Conservation (phyloP, 2,113 vertebrate genomes). For the Dromiciops gliroides region DNA sequence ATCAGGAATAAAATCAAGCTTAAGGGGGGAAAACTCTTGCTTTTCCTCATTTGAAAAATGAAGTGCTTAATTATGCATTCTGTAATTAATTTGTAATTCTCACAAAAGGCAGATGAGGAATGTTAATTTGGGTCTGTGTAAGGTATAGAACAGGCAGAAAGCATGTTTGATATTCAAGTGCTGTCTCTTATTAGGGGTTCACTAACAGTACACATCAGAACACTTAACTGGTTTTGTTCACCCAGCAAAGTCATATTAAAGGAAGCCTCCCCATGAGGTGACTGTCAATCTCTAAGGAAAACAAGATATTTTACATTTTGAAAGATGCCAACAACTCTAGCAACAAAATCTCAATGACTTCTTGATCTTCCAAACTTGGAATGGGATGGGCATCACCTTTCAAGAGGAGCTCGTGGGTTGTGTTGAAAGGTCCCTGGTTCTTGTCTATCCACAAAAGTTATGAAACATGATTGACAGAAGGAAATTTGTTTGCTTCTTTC, state of each 20-base stretch:
- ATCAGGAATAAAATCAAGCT: constrained; percentile 55
- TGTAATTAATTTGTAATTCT: constrained; percentile 73
- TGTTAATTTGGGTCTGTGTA: constrained; percentile 35
- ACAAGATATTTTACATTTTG: constrained; percentile 41
- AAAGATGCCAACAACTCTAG: constrained; percentile 24
- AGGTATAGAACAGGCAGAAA: not conserved
- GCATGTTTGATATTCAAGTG: constrained; percentile 30
- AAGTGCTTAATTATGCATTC: constrained; percentile 74
- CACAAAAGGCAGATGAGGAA: constrained; percentile 41
- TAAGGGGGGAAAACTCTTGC: constrained; percentile 30
- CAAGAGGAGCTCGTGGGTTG: not conserved
- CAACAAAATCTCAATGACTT: not conserved
- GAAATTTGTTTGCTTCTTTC: constrained; percentile 7
- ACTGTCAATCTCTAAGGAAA: constrained; percentile 10
- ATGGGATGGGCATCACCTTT: not conserved
- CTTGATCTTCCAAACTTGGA: not conserved
- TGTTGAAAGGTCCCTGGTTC: not conserved
- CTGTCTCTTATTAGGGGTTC: not conserved
- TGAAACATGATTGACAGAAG: not conserved
- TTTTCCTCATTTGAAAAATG: constrained; percentile 71
- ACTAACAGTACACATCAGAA: not conserved
- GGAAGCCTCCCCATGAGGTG: not conserved
- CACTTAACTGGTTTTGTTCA: not conserved
- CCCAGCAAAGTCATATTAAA: constrained; percentile 26
- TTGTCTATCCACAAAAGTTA: constrained; percentile 10